phyloP scores from a whole-genome alignment of 2,113 vertebrate species.

The Petromus typicus region DNA sequence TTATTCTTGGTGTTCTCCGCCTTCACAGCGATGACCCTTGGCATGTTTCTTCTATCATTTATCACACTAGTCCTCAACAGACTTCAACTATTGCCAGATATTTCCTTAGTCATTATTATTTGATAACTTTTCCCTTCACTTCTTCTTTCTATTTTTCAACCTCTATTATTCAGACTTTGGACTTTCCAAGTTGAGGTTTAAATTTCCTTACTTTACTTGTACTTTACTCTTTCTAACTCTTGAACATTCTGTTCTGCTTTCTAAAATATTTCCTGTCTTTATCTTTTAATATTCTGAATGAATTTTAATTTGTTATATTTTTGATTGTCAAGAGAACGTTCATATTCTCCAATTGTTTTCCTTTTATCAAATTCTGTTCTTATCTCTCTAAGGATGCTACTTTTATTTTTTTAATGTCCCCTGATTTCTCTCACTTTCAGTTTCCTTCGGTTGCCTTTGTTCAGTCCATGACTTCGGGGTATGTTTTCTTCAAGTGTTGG shows the following conservation, averaged over 20 bases:
- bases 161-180: neutral
- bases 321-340: constrained; percentile 30
- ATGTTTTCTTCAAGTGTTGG: neutral
- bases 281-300: constrained; percentile 13
- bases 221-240: neutral
- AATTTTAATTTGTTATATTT: constrained; percentile 50
- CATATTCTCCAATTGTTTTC: neutral
- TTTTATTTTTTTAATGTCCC: neutral
- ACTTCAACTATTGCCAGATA: neutral
- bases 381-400: neutral
- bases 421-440: neutral
- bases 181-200: neutral
- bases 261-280: neutral
- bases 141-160: neutral
- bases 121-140: neutral
- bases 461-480: neutral
- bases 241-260: constrained; percentile 33
- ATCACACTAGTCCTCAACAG: neutral
- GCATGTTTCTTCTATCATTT: neutral
- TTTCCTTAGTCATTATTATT: neutral
- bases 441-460: neutral
- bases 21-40: neutral
- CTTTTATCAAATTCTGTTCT: constrained; percentile 13
- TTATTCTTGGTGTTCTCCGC: neutral
- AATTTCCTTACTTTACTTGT: constrained; percentile 11